Evolutionary conservation across 2,888 invertebrate species (phyloP), one percentile per base, ranked within the genome.

Genomic region (Spicauda simplicius): DNA sequence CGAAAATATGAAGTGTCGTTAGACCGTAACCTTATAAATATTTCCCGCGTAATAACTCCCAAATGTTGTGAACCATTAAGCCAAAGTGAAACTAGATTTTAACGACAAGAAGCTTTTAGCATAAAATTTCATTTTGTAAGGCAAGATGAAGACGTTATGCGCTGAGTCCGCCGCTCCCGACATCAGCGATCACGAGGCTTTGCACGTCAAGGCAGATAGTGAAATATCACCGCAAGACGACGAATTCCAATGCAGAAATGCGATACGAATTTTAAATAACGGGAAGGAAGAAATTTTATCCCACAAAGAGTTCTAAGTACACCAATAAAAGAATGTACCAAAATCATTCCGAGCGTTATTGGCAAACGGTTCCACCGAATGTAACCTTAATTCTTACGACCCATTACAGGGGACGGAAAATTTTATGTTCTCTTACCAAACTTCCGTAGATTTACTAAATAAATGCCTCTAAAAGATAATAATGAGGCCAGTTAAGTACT

Each of bases 81-180:
- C 61, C 50, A 33, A 56, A 61, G 55, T 56, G 67, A 67, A 67
- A 67, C 67, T 67, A 67, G 61, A 67, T 67, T 67, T 66, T 67
- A 67, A 67, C 67, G 67, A 67, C 61, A 60, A 56, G 56, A 67
- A 67, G 61, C 67, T 67, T 61, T 67, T 67, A 67, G 60, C 67
- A 67, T 67, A 67, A 67, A 67, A 67, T 67, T 67, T 61, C 61
- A 67, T 67, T 67, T 67, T 67, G 20, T 56, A 55, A 48, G 48
- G 59, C 55, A 67, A 56, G 61, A 56, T 61, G 61, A 61, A 55
- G 67, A 67, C 61, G 67, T 60, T 59, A 66, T 19, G 33, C 37
- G 61, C 55, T 41, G 55, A 55, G 55, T 50, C 61, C 61, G 12
- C 60, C 41, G 20, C 61, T 30, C 59, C 25, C 61, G 55, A 61